Evolutionary conservation across 2,888 invertebrate species (phyloP).

Genomic region (Cephus pulcher): DNA sequence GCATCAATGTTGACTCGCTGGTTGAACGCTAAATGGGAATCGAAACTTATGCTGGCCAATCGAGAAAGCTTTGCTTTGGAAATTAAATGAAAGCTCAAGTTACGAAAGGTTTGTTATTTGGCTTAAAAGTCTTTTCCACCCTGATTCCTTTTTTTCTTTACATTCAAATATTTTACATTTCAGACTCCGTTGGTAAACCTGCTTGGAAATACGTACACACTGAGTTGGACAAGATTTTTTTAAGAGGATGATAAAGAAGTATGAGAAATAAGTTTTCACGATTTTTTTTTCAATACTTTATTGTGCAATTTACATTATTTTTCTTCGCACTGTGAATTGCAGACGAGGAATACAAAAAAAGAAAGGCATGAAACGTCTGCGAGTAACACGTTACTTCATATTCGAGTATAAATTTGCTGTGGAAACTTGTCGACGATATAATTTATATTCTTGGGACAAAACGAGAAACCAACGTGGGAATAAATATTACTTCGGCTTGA

Average conservation of each 20-base stretch:
- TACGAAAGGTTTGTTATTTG: neutral
- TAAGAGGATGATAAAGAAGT: neutral
- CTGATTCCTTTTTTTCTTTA: neutral
- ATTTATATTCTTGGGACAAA: neutral
- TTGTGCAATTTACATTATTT: neutral
- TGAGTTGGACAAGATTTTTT: neutral
- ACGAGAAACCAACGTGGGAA: neutral
- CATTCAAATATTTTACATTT: neutral
- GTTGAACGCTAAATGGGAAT: conserved; percentile 27
- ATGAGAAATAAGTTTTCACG: neutral
- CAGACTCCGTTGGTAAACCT: neutral
- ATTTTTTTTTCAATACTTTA: neutral
- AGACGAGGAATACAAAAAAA: neutral
- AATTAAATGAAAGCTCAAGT: conserved; percentile 3
- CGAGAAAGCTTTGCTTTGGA: conserved; percentile 13
- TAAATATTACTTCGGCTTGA: neutral
- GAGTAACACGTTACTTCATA: neutral
- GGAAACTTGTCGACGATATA: neutral
- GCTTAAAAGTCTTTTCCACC: neutral
- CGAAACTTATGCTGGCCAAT: conserved; percentile 25
- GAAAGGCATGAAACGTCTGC: neutral
- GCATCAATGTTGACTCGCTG: conserved; percentile 29
- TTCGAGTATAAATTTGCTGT: neutral
- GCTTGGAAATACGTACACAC: neutral
- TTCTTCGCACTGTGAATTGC: neutral